Evolutionary conservation across 2,797 vertebrate species (phyloP), one percentile per base, ranked within the genome.

Genomic region (Chromis chromis): DNA sequence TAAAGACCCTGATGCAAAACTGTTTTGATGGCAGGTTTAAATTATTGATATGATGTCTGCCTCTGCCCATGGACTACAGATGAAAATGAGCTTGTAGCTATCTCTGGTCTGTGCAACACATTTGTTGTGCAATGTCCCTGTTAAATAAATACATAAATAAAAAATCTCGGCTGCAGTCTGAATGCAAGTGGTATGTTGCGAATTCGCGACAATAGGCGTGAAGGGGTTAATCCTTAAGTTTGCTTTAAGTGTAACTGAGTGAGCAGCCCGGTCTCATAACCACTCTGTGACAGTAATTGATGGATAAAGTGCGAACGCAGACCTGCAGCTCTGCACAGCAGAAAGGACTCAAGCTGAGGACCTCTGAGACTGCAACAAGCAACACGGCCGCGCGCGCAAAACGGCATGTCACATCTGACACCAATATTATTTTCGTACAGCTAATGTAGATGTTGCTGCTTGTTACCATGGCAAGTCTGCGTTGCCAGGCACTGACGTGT

Each of bases 391-490:
- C 48, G 53, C 71, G 40, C 54, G 52, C 72, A 84, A 60, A 86
- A 66, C 2, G 1, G 22, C 25, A 60, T 64, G 77, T 73, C 80
- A 69, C 22, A 58, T 81, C 64, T 76, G 72, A 83, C 80, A 80
- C 56, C 69, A 79, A 82, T 78, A 59, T 78, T 62, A 46, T 80
- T 86, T 90, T 81, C 72, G 36, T 63, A 60, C 71, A 54, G 67
- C 62, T 74, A 85, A 75, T 80, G 53, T 85, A 85, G 79, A 85
- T 65, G 71, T 74, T 86, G 65, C 42, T 7, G 64, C 83, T 77
- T 89, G 90, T 93, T 91, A 70, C 92, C 81, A 91, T 88, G 88
- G 86, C 50, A 27, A 88, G 70, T 58, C 76, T 69, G 79, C 6
- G 74, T 92, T 88, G 83, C 88, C 82, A 89, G 65, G 90, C 71